Percentiles rank a stretch among this genome's conserved stretches.
These are phyloP conservation scores for Platyscapa corneri DNA, from an alignment of 1,140 invertebrate species.

Conservation along the genomic window DNA sequence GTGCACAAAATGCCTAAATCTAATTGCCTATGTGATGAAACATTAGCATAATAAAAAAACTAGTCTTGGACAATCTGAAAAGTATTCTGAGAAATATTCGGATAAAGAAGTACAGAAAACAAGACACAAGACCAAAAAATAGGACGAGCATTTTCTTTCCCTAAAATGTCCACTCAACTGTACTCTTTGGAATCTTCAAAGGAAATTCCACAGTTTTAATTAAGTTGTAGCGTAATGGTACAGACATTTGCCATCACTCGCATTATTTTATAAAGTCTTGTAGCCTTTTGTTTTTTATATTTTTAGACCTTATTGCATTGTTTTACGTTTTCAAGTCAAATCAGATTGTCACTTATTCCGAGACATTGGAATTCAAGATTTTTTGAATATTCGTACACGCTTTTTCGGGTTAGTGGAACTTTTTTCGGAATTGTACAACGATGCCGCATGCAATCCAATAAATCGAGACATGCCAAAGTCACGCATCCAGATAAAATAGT, in stretches of 20 bases:
- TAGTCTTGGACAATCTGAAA: slow-evolving; percentile 6
- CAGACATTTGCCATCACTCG: background rate
- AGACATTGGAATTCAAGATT: slow-evolving; percentile 36
- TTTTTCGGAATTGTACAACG: background rate
- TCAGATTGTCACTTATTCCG: slow-evolving; percentile 36
- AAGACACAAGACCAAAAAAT: background rate
- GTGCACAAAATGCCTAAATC: too few species aligned
- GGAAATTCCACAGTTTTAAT: slow-evolving; percentile 9
- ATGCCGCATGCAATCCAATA: slow-evolving; percentile 21
- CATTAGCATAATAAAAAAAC: too few species aligned
- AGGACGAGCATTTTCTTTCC: background rate
- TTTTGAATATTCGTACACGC: slow-evolving; percentile 37
- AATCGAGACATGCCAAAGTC: slow-evolving; percentile 22
- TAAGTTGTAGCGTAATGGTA: background rate
- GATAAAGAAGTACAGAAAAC: background rate
- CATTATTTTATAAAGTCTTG: slow-evolving; percentile 19
- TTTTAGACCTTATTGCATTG: background rate
- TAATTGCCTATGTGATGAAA: too few species aligned
- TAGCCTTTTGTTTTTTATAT: too few species aligned
- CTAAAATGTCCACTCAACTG: background rate
- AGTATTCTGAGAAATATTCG: background rate
- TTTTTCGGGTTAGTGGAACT: slow-evolving; percentile 21
- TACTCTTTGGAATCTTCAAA: slow-evolving; percentile 21
- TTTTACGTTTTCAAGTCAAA: background rate
- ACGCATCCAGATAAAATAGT: background rate